Percentiles rank a stretch among this genome's conserved stretches.
These are phyloP conservation scores for Gallirallus australis DNA, from an alignment of 2,797 vertebrate species.

Conservation along the genomic window DNA sequence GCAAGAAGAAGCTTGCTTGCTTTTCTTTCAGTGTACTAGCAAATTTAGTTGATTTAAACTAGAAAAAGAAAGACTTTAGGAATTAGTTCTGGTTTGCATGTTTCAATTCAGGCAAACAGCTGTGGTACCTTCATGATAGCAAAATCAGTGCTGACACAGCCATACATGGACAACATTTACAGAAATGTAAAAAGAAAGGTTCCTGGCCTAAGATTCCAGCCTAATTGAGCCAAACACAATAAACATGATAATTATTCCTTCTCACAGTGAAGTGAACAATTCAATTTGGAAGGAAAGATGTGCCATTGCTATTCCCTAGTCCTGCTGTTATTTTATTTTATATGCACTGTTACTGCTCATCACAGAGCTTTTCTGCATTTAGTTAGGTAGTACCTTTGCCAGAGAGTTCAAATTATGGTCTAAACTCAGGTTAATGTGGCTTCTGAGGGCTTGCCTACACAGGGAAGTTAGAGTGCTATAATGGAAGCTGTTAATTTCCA, in stretches of 20 bases:
- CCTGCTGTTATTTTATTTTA: slow-evolving; percentile 69
- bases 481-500: slow-evolving; percentile 24
- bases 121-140: neutral
- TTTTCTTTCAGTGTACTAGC: neutral
- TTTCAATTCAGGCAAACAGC: neutral
- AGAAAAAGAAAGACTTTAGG: neutral
- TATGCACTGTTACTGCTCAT: slow-evolving; percentile 47
- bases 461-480: neutral
- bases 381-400: slow-evolving; percentile 48
- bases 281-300: slow-evolving; percentile 66
- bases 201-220: slow-evolving; percentile 65
- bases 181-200: slow-evolving; percentile 52
- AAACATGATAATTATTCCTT: slow-evolving; percentile 67
- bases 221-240: slow-evolving; percentile 66
- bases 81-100: neutral
- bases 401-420: slow-evolving; percentile 51
- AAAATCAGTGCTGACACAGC: slow-evolving; percentile 35
- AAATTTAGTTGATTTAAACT: neutral
- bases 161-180: slow-evolving; percentile 19
- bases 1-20: neutral
- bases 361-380: slow-evolving; percentile 45
- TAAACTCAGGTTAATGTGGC: slow-evolving; percentile 25
- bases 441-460: slow-evolving; percentile 29
- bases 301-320: slow-evolving; percentile 51
- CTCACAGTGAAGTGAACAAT: slow-evolving; percentile 62